Evolutionary conservation across 2,797 vertebrate genomes (phyloP), one percentile per base, ranked within the genome.

Genomic region (Sebastes kiyomatsui): DNA sequence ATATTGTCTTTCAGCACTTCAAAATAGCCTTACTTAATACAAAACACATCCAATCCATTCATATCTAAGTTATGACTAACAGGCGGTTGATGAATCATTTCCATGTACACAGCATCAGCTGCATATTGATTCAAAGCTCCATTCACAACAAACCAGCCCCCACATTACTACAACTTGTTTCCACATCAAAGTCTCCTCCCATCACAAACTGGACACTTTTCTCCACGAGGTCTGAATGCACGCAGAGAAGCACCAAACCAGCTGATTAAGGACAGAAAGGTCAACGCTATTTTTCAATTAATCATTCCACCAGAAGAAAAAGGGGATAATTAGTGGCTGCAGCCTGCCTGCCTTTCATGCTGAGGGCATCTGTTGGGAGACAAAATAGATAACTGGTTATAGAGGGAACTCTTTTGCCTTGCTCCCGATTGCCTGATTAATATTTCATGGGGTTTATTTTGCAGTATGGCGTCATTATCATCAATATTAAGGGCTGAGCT

Each of bases 371-470:
- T 79, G 86, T 18, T 78, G 27, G 77, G 20, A 65, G 70, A 79
- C 70, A 75, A 60, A 72, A 54, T 5, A 79, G 77, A 84, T 80
- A 75, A 74, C 85, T 78, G 72, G 64, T 78, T 75, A 60, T 61
- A 62, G 64, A 62, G 18, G 23, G 35, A 82, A 82, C 32, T 64
- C 69, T 72, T 27, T 64, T 32, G 73, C 74, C 73, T 27, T 61
- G 28, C 80, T 74, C 76, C 65, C 46, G 77, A 90, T 87, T 60
- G 69, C 35, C 79, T 67, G 30, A 87, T 90, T 42, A 85, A 89
- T 91, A 88, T 90, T 93, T 88, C 75, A 93, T 80, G 30, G 66
- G 46, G 35, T 79, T 78, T 78, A 28, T 80, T 61, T 70, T 35
- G 28, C 30, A 71, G 67, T 32, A 60, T 75, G 67, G 27, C 33